These are phyloP conservation scores for Leptopilina syphax DNA, from an alignment of 2,888 invertebrate species.

Conservation along the genomic window DNA sequence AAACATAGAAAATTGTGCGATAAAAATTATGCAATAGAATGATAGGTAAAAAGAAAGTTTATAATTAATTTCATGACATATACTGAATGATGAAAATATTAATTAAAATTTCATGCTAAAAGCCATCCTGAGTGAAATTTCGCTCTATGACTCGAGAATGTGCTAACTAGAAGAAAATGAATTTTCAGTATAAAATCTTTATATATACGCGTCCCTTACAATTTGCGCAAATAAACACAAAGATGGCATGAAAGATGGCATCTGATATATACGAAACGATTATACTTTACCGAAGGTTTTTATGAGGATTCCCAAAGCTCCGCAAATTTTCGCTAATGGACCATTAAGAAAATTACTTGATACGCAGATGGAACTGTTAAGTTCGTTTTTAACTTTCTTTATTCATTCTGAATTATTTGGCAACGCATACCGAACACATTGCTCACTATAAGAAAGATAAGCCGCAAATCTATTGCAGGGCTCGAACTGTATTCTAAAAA, in stretches of 20 bases:
- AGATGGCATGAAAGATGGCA: conserved; percentile 1
- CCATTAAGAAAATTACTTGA: conserved; percentile 35
- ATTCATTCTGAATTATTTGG: conserved; percentile 32
- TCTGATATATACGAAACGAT: conserved; percentile 23
- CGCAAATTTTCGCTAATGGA: conserved; percentile 24
- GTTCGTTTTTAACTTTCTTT: conserved; percentile 30
- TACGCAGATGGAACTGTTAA: conserved; percentile 24
- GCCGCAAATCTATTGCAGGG: neutral
- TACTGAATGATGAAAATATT: neutral
- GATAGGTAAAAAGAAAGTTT: neutral
- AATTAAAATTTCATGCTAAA: neutral
- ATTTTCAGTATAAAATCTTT: neutral
- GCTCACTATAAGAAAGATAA: conserved; percentile 22
- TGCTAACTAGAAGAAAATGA: neutral
- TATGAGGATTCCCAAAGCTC: conserved; percentile 20
- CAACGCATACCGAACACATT: conserved; percentile 8
- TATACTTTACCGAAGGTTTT: conserved; percentile 23
- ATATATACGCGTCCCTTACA: neutral
- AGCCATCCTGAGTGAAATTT: neutral
- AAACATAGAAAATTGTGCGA: neutral
- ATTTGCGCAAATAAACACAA: neutral
- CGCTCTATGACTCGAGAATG: neutral
- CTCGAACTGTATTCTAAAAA: too few species aligned
- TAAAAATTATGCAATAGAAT: neutral
- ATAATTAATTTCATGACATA: neutral